Evolutionary conservation across 1,140 invertebrate species (phyloP).

Genomic region (Bradysia coprophila): DNA sequence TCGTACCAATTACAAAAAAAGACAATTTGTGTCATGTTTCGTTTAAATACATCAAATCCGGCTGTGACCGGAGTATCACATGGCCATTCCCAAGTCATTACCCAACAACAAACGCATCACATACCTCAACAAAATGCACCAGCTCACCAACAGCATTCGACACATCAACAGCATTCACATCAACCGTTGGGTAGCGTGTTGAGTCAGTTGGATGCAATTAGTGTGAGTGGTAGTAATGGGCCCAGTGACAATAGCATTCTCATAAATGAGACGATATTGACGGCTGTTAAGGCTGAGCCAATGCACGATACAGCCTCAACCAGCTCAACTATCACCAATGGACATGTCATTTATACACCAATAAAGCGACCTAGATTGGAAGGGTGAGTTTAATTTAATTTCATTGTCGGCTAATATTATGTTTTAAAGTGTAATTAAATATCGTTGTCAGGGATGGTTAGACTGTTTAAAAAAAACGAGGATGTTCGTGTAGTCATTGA

Average conservation of each 20-base stretch:
- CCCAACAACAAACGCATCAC: neutral
- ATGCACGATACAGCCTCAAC: neutral
- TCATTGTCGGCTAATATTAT: too few relatives aligned
- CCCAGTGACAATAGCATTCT: neutral
- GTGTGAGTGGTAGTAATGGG: neutral
- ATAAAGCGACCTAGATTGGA: conserved; percentile 17
- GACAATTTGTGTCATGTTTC: neutral
- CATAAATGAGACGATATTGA: neutral
- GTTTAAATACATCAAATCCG: neutral
- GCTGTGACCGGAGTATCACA: neutral
- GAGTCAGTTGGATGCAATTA: neutral
- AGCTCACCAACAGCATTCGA: neutral
- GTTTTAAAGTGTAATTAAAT: neutral
- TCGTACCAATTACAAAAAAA: too few relatives aligned
- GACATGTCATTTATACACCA: conserved; percentile 10
- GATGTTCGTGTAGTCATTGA: too few relatives aligned
- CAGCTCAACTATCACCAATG: neutral
- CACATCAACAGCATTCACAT: neutral
- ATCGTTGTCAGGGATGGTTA: too few relatives aligned
- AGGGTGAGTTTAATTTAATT: conserved; percentile 12
- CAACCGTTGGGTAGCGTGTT: neutral
- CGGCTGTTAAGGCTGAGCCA: neutral
- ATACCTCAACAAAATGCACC: neutral
- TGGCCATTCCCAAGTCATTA: neutral
- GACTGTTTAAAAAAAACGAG: too few relatives aligned